A percentile compares a stretch with the other conserved stretches of the same genome.
These are phyloP conservation scores for Malthinus seriepunctatus DNA, from an alignment of 2,888 invertebrate genomes.

Conservation along the genomic window DNA sequence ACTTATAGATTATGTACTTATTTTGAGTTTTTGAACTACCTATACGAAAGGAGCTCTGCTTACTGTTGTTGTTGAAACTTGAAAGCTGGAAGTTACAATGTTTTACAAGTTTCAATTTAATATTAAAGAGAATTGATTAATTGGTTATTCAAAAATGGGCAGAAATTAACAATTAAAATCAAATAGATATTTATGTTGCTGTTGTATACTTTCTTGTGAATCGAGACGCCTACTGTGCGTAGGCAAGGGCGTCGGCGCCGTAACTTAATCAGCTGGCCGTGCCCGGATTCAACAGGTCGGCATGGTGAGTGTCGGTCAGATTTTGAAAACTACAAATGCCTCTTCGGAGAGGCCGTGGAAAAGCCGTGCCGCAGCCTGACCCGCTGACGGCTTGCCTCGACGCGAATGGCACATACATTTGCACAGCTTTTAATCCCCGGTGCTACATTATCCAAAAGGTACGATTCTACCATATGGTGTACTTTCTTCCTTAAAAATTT, in stretches of 20 bases:
- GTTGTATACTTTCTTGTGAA: constrained; percentile 27
- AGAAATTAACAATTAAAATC: neutral
- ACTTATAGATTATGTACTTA: too few relatives aligned
- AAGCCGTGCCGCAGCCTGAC: constrained; percentile 44
- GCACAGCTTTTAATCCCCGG: constrained; percentile 64
- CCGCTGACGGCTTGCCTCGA: constrained; percentile 57
- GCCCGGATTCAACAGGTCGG: constrained; percentile 58
- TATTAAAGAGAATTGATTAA: neutral
- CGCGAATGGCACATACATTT: constrained; percentile 63
- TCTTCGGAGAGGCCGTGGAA: constrained; percentile 48
- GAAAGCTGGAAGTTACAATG: too few relatives aligned
- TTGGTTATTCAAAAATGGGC: neutral
- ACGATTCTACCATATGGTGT: constrained; percentile 33
- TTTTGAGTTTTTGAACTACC: too few relatives aligned
- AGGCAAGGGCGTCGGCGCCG: constrained; percentile 42
- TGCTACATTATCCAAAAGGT: constrained; percentile 71
- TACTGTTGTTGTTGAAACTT: too few relatives aligned
- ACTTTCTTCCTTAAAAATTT: neutral
- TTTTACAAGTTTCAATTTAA: too few relatives aligned
- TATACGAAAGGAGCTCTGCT: too few relatives aligned
- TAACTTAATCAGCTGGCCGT: constrained; percentile 47
- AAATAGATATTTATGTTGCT: neutral
- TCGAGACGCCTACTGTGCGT: constrained; percentile 38
- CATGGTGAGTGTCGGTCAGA: constrained; percentile 51
- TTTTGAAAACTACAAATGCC: constrained; percentile 49